Evolutionary conservation across 1,140 invertebrate species (phyloP).

Genomic region (Melitaea cinxia): DNA sequence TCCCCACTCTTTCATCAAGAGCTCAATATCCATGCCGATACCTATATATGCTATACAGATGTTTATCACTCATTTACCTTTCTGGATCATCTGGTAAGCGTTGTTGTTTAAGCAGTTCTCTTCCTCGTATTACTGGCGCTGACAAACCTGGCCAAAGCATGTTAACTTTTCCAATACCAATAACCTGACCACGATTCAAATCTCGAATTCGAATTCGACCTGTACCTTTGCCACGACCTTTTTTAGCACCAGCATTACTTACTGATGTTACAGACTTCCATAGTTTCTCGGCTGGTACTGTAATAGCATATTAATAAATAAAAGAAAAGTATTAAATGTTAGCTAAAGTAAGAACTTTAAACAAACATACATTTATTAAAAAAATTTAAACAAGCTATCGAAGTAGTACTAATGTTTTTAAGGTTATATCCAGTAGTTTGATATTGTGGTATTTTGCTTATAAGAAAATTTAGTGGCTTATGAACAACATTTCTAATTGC

Average conservation of each 20-base stretch:
- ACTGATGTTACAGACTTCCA: constrained; percentile 98
- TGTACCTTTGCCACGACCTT: constrained; percentile 94
- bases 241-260: constrained; percentile 96
- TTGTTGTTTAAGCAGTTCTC: constrained; percentile 87
- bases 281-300: constrained; percentile 88
- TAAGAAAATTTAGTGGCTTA: constrained; percentile 46
- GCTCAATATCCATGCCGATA: no score
- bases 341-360: neutral
- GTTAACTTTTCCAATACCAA: constrained; percentile 93
- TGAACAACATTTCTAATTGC: constrained; percentile 46
- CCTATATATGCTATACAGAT: no score
- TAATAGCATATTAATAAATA: neutral
- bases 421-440: constrained; percentile 64
- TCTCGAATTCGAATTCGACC: constrained; percentile 89
- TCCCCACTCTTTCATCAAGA: no score
- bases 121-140: constrained; percentile 89
- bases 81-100: constrained; percentile 88
- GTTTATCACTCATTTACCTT: no score
- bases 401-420: constrained; percentile 61
- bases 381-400: constrained; percentile 61
- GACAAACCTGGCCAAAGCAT: constrained; percentile 97
- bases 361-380: constrained; percentile 71
- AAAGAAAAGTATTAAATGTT: neutral
- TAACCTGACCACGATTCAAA: constrained; percentile 94
- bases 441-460: constrained; percentile 32